Conservation (phyloP, 2,888 invertebrate species). For the Bhutanitis thaidina region DNA sequence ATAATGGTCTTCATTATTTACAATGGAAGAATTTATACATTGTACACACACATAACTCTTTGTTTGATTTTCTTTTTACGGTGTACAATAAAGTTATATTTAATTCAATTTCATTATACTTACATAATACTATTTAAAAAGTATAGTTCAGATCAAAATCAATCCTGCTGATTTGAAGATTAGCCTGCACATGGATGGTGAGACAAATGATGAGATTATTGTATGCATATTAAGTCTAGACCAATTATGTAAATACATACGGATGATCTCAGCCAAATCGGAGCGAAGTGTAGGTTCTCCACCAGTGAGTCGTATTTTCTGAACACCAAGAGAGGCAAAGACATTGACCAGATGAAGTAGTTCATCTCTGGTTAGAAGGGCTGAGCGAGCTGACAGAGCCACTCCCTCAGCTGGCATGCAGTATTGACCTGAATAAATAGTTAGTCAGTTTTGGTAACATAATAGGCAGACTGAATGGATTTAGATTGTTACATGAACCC, state of each 20-base stretch:
- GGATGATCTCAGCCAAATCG: slow-evolving; percentile 91
- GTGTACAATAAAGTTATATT: no score
- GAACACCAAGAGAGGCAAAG: slow-evolving; percentile 93
- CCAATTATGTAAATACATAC: slow-evolving; percentile 61
- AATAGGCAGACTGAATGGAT: background rate
- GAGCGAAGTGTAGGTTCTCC: slow-evolving; percentile 96
- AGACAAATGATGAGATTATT: no score
- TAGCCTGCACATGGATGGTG: no score
- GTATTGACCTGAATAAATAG: slow-evolving; percentile 86
- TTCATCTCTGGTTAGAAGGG: slow-evolving; percentile 90
- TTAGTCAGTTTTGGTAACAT: background rate
- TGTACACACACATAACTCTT: no score
- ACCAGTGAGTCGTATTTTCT: slow-evolving; percentile 96
- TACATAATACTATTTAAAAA: no score
- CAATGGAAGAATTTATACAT: no score
- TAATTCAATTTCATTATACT: no score
- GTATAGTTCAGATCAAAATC: no score
- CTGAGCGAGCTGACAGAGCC: slow-evolving; percentile 85
- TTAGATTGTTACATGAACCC: slow-evolving; percentile 56
- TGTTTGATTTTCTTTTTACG: no score
- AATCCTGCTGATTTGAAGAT: no score
- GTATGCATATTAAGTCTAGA: no score
- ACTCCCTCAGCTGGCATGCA: slow-evolving; percentile 99
- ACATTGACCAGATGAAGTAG: slow-evolving; percentile 87
- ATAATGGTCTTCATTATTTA: no score